Evolutionary conservation across 1,140 invertebrate genomes (phyloP).

Genomic region (Limonius californicus): DNA sequence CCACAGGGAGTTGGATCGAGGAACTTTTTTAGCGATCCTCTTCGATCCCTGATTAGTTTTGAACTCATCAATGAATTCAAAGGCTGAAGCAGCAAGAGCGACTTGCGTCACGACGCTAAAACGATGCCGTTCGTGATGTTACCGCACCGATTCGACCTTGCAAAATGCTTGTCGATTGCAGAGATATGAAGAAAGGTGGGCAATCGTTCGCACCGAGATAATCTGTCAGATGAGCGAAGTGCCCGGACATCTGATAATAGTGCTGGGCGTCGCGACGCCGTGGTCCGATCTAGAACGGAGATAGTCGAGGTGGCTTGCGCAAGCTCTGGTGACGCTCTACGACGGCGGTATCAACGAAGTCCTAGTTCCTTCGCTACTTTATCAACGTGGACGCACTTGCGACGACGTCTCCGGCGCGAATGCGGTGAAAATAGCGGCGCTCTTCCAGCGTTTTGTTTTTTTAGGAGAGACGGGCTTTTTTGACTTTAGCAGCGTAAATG

Average conservation of each 20-base stretch:
- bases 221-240: conserved; percentile 8
- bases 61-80: not conserved
- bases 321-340: conserved; percentile 1
- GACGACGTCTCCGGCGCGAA: conserved; percentile 1
- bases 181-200: conserved; percentile 7
- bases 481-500: too few species aligned
- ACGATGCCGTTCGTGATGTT: not conserved
- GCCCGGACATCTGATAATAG: conserved; percentile 9
- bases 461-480: too few species aligned
- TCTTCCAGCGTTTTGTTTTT: not conserved
- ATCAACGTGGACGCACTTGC: not conserved
- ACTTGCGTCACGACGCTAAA: not conserved
- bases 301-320: not conserved
- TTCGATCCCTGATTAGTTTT: not conserved
- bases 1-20: conserved; percentile 3
- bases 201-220: conserved; percentile 10
- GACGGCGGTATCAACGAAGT: conserved; percentile 8
- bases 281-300: not conserved
- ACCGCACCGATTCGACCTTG: not conserved
- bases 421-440: not conserved
- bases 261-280: conserved; percentile 7
- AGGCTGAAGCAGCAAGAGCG: too few species aligned
- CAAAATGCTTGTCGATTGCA: not conserved
- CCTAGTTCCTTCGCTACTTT: not conserved
- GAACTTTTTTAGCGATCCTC: not conserved